These are phyloP conservation scores for Antennarius striatus DNA, from an alignment of 2,113 vertebrate species.

Conservation along the genomic window DNA sequence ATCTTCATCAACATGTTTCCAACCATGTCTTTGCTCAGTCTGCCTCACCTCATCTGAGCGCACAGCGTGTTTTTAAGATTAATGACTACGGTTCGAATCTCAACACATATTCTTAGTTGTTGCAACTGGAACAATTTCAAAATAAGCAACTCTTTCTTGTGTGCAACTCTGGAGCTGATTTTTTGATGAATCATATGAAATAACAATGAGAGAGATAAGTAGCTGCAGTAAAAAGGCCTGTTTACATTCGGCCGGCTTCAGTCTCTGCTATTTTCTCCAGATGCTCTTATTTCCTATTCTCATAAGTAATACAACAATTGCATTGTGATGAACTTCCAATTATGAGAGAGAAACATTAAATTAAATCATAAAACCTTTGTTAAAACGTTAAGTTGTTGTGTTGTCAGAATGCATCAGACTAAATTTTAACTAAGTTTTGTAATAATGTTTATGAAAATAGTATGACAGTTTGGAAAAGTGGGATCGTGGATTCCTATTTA, in stretches of 20 bases:
- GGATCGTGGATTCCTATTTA: too few species aligned
- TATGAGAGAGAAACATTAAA: neutral
- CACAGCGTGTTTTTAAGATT: slow-evolving; percentile 13
- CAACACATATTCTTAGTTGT: neutral
- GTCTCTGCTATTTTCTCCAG: neutral
- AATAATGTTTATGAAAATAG: too few species aligned
- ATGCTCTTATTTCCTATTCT: neutral
- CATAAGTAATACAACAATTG: neutral
- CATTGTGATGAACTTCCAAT: neutral
- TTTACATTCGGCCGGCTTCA: neutral
- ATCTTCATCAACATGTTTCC: neutral
- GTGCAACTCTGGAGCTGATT: neutral
- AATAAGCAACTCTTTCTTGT: neutral
- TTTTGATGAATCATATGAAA: neutral
- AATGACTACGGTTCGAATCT: slow-evolving; percentile 10
- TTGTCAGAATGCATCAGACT: too few species aligned
- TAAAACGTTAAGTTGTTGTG: too few species aligned
- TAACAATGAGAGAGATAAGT: neutral
- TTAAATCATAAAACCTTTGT: neutral
- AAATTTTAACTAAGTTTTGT: too few species aligned
- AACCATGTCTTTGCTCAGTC: neutral
- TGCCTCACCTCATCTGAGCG: neutral
- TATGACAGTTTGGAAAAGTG: too few species aligned
- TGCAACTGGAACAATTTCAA: neutral
- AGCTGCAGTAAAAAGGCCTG: neutral